Base-by-base conservation (phyloP, 2,113 vertebrate species). In the Tretioscincus oriximinensis region DNA sequence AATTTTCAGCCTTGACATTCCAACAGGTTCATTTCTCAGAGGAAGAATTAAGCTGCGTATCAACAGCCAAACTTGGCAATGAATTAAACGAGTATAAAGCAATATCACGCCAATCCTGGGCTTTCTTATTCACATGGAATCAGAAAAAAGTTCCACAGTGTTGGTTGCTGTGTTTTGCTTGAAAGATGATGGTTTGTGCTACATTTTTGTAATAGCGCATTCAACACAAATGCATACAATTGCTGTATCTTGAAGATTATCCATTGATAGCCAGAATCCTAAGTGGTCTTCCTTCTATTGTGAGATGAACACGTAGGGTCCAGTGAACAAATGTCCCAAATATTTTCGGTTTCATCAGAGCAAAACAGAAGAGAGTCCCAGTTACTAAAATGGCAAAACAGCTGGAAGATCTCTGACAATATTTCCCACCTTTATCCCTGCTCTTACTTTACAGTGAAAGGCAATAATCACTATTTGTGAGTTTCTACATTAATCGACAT, bases 41-140 rank as follows among this genome's bases (percentile, higher is more conserved):
- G 63, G 61, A 76, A 84, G 89, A 94, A 89, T 78, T 90, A 89
- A 92, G 87, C 77, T 90, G 73, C 91, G 93, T 93, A 90, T 70
- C 84, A 87, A 83, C 72, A 85, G 87, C 78, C 73, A 72, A 90
- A 90, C 80, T 71, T 64, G 18, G 80, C 88, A 72, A 76, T 86
- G 82, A 68, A 83, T 92, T 85, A 87, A 80, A 92, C 91, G 69
- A 69, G 47, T 51, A 76, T 81, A 60, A 76, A 81, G 29, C n/a
- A 66, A 69, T 29, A 61, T 26, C 28, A 58, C n/a, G 24, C 41
- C 51, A 31, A 29, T 88, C 78, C 81, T 68, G 77, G 29, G 78
- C 4, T 18, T 58, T 58, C 51, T 51, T 14, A 9, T 51, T 14
- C 8, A 9, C 8, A 2, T 86, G 73, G 85, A 80, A 90, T 90